These are phyloP conservation scores for Callinectes sapidus DNA, from an alignment of 2,888 invertebrate species.

Conservation along the genomic window DNA sequence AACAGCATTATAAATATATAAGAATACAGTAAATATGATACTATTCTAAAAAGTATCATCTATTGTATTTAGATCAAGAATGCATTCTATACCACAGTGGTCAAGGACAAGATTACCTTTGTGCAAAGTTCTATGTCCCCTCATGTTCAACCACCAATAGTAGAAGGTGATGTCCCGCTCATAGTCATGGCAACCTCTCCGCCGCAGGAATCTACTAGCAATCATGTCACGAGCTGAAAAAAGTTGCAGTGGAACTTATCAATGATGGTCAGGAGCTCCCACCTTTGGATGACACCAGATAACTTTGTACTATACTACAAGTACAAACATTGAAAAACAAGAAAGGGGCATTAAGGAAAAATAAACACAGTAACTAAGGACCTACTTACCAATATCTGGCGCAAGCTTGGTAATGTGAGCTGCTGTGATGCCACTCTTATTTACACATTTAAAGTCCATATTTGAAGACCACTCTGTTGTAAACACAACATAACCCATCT, in stretches of 20 bases:
- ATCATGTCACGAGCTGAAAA: conserved; percentile 55
- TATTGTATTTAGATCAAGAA: not conserved
- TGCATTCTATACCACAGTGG: too few relatives aligned
- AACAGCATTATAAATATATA: too few relatives aligned
- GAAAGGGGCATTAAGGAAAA: not conserved
- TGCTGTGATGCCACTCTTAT: not conserved
- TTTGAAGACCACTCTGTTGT: conserved; percentile 8
- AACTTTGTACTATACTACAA: not conserved
- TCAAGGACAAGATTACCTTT: not conserved
- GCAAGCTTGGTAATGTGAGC: conserved; percentile 44
- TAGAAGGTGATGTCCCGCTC: conserved; percentile 37
- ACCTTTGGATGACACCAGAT: not conserved
- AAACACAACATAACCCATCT: conserved; percentile 50
- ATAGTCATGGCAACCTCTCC: conserved; percentile 52
- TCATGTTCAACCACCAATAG: conserved; percentile 50
- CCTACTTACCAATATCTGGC: conserved; percentile 49
- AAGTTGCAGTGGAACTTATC: not conserved
- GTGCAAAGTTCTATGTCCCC: conserved; percentile 11
- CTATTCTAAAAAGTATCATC: too few relatives aligned
- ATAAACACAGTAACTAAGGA: not conserved
- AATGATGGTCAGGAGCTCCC: not conserved
- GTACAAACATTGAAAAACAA: not conserved
- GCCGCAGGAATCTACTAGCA: conserved; percentile 7
- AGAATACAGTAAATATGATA: too few relatives aligned
- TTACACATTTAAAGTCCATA: not conserved